Percentiles rank a stretch among this genome's conserved stretches.
phyloP scores from a whole-genome alignment of 2,797 vertebrate genomes.

The Salmo trutta region DNA sequence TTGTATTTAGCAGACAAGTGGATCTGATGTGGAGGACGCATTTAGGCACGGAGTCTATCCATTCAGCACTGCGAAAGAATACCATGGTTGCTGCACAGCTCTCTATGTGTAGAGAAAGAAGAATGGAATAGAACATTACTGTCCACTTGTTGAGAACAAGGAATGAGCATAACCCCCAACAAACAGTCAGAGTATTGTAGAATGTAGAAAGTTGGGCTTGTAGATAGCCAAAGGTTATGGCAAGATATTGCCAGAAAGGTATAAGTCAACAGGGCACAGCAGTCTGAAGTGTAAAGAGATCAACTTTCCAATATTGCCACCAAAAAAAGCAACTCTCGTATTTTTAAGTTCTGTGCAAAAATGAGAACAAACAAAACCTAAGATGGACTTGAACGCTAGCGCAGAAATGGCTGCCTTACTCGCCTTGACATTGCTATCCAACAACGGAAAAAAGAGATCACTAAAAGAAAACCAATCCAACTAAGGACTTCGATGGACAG shows the following conservation, averaged over 20 bases:
- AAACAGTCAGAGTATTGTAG: not conserved
- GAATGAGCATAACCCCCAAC: not conserved
- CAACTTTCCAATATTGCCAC: not conserved
- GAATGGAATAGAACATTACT: not conserved
- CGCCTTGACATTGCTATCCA: not conserved
- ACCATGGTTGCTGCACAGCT: not conserved
- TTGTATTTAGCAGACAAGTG: not conserved
- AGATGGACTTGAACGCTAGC: not conserved
- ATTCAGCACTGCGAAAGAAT: not conserved
- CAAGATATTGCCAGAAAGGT: conserved; percentile 2
- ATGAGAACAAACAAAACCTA: not conserved
- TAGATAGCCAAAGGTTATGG: not conserved
- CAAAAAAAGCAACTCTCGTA: not conserved
- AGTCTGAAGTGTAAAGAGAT: not conserved
- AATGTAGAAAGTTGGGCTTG: not conserved
- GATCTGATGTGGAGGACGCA: not conserved
- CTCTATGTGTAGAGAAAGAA: not conserved
- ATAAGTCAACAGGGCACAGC: not conserved
- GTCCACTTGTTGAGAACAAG: not conserved
- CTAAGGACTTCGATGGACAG: not conserved
- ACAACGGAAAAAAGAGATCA: not conserved
- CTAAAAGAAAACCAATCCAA: not conserved
- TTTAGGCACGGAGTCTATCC: not conserved
- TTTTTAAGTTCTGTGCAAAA: not conserved
- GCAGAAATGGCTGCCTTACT: not conserved